Base-by-base conservation (phyloP, 2,888 invertebrate genomes). In the Scaptodrosophila latifasciaeformis region DNA sequence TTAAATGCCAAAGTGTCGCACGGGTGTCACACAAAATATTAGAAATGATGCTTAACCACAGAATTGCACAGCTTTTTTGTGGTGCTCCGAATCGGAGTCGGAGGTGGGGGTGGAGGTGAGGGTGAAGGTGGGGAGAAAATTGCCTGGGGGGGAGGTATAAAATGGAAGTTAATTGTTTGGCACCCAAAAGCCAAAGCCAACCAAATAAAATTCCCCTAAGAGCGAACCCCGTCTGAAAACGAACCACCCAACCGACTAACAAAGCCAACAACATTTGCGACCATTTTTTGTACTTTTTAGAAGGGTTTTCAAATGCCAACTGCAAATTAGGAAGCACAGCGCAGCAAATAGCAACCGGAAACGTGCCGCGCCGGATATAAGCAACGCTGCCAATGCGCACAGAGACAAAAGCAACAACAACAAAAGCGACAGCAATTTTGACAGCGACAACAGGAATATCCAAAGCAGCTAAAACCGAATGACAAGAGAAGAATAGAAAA, bases 31-130 rank as follows among this genome's bases (percentile, higher is more conserved):
- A 75, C 74, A 80, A 80, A 81, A 81, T 76, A 76, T 76, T 77
- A 80, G 75, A 76, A 76, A 81, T 80, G 70, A 81, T 81, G 74
- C 82, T 77, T 81, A 80, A 60, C 75, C 75, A 80, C 67, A 72
- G 82, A 77, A 72, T 77, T 65, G 81, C 82, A 74, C 50, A 67
- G 75, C 62, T 80, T 81, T 76, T 55, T 49, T n/a, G n/a, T n/a
- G n/a, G n/a, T n/a, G n/a, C n/a, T n/a, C n/a, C n/a, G n/a, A n/a
- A 35, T 46, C 27, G n/a, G n/a, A n/a, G n/a, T n/a, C n/a, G n/a
- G n/a, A n/a, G n/a, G n/a, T 40, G 30, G 39, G 24, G 30, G 12
- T 17, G 30, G 42, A 19, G 49, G 24, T 31, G 43, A 40, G 18
- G 24, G 30, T 21, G 13, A 19, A 43, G 35, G 27, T 10, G 29